Conservation (phyloP, 2,113 vertebrate genomes). For the Vulpes vulpes region DNA sequence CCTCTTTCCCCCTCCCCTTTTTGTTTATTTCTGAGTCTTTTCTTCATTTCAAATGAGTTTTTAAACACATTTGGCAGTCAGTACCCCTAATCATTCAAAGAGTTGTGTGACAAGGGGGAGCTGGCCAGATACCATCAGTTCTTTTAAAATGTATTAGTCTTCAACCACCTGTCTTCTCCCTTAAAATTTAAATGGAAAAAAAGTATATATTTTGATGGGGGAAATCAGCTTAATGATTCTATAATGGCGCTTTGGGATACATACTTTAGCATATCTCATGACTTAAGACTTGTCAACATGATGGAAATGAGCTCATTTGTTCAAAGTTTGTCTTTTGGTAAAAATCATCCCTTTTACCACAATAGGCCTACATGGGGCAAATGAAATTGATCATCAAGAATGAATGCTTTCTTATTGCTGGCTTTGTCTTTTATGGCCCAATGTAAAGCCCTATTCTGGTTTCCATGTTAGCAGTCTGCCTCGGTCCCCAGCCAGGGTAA, state of each 20-base stretch:
- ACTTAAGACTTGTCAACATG: constrained; percentile 67
- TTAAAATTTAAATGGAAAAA: constrained; percentile 75
- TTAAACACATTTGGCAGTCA: constrained; percentile 82
- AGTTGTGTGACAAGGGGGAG: constrained; percentile 75
- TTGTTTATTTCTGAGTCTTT: constrained; percentile 80
- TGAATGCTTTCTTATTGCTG: constrained; percentile 26
- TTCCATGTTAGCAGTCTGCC: constrained; percentile 37
- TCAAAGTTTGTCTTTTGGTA: constrained; percentile 67
- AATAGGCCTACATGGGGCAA: neutral
- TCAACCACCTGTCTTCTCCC: constrained; percentile 79
- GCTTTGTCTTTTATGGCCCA: constrained; percentile 41
- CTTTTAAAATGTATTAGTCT: constrained; percentile 82
- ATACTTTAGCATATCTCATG: constrained; percentile 74
- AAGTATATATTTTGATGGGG: constrained; percentile 73
- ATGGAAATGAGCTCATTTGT: constrained; percentile 71
- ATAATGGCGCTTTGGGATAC: constrained; percentile 64
- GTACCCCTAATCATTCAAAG: constrained; percentile 81
- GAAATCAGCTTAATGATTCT: constrained; percentile 77
- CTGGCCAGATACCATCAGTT: constrained; percentile 76
- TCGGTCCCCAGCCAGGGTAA: neutral
- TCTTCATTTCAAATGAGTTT: constrained; percentile 82
- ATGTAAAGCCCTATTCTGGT: constrained; percentile 45
- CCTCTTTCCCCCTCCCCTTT: constrained; percentile 56
- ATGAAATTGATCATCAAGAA: constrained; percentile 54
- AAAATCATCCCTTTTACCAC: constrained; percentile 58